These are phyloP conservation scores for Chlamydotis undulata DNA, from an alignment of 2,113 vertebrate species.

Conservation along the genomic window DNA sequence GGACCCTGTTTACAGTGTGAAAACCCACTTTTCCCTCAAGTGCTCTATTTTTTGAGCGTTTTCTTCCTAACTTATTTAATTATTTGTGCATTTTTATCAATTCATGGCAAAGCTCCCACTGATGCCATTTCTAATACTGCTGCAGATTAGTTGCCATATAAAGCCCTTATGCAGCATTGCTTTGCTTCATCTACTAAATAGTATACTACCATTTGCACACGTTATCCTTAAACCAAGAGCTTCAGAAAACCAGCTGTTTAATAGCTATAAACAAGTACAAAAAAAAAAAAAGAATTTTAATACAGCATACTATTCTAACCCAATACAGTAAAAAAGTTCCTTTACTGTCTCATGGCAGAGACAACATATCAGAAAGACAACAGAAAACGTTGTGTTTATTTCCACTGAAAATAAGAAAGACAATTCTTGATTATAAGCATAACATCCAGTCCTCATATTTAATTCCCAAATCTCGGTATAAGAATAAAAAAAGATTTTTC, in stretches of 20 bases:
- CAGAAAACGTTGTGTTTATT: background rate
- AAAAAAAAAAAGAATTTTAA: background rate
- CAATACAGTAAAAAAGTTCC: background rate
- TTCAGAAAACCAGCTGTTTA: background rate
- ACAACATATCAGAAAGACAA: background rate
- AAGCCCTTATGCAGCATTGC: background rate
- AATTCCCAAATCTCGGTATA: slow-evolving; percentile 38
- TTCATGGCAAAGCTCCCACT: background rate
- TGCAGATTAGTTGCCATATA: background rate
- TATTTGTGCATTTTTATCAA: background rate
- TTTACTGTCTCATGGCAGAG: background rate
- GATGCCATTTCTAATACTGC: background rate
- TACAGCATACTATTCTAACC: background rate
- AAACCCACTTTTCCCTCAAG: background rate
- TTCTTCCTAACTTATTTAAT: slow-evolving; percentile 21
- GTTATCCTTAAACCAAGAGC: background rate
- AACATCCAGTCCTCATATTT: slow-evolving; percentile 24
- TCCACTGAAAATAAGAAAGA: slow-evolving; percentile 23
- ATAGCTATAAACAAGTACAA: background rate
- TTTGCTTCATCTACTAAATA: background rate
- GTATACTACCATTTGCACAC: background rate
- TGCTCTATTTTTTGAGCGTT: background rate
- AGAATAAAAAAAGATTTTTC: slow-evolving; percentile 46
- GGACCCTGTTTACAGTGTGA: background rate
- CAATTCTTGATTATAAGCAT: slow-evolving; percentile 18